Evolutionary conservation across 2,113 vertebrate genomes (phyloP).

Genomic region (Ictidomys tridecemlineatus): DNA sequence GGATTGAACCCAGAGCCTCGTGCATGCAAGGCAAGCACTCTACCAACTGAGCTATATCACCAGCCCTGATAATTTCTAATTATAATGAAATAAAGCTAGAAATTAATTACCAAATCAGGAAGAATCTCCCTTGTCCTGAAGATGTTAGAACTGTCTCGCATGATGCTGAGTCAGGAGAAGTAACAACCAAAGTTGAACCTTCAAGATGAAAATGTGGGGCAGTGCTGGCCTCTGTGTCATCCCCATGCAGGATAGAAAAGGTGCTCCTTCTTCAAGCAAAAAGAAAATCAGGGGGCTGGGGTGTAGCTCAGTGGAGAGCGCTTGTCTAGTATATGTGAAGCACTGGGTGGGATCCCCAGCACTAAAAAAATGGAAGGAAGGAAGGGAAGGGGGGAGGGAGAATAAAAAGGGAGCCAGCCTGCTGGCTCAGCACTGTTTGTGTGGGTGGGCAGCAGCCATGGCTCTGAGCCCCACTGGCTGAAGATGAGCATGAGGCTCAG

Average conservation of each 20-base stretch:
- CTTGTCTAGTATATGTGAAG: too few species aligned
- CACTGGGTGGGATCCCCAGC: too few species aligned
- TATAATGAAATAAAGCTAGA: neutral
- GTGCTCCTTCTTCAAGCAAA: neutral
- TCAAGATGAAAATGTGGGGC: neutral
- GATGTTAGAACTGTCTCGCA: neutral
- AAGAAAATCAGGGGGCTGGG: too few species aligned
- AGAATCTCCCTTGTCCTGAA: neutral
- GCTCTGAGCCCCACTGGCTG: neutral
- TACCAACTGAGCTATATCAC: too few species aligned
- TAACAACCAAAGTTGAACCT: neutral
- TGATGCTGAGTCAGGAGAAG: conserved; percentile 1
- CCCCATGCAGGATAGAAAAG: neutral
- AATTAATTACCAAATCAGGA: neutral
- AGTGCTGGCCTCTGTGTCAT: neutral
- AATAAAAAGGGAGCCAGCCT: too few species aligned
- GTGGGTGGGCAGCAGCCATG: neutral
- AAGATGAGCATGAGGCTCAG: neutral
- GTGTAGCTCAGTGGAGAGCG: too few species aligned
- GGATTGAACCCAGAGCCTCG: too few species aligned
- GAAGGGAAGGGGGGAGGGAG: too few species aligned
- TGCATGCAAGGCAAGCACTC: too few species aligned
- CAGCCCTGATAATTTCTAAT: neutral
- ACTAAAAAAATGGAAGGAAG: too few species aligned
- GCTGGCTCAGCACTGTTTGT: neutral